Evolutionary conservation across 2,888 invertebrate species (phyloP).

Genomic region (Acanthacorydalis orientalis): DNA sequence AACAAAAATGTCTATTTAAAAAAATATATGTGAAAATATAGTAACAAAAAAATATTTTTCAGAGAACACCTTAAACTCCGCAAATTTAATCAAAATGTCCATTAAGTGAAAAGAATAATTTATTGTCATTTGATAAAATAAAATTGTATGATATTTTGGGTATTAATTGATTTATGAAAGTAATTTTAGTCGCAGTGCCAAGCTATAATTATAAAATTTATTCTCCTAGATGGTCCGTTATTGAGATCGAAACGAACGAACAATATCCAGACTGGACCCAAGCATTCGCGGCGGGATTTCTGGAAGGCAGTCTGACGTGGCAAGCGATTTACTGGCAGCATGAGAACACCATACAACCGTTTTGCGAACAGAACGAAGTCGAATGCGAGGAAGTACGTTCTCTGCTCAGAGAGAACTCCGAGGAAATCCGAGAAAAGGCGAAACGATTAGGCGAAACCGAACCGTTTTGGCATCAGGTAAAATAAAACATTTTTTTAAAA

Average conservation of each 20-base stretch:
- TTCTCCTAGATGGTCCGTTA: conserved; percentile 53
- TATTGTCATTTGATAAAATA: too few relatives aligned
- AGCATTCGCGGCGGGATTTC: conserved; percentile 71
- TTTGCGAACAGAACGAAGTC: conserved; percentile 33
- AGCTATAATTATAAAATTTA: not conserved
- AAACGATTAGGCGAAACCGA: conserved; percentile 28
- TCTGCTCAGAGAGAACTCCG: conserved; percentile 44
- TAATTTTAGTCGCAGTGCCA: too few relatives aligned
- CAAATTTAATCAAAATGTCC: too few relatives aligned
- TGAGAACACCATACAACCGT: conserved; percentile 44
- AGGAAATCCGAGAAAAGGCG: conserved; percentile 42
- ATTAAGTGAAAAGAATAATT: too few relatives aligned
- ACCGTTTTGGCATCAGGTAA: conserved; percentile 73
- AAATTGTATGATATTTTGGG: too few relatives aligned
- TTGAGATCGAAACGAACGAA: conserved; percentile 63
- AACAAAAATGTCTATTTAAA: too few relatives aligned
- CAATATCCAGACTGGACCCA: conserved; percentile 62
- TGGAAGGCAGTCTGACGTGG: conserved; percentile 71
- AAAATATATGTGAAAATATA: too few relatives aligned
- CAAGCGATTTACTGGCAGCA: conserved; percentile 64
- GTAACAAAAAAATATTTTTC: too few relatives aligned
- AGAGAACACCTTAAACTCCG: too few relatives aligned
- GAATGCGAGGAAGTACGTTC: conserved; percentile 48
- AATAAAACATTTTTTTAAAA: conserved; percentile 9
- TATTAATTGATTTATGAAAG: too few relatives aligned